Conservation (phyloP, 2,113 vertebrate species). For the Synodontis membranacea region DNA sequence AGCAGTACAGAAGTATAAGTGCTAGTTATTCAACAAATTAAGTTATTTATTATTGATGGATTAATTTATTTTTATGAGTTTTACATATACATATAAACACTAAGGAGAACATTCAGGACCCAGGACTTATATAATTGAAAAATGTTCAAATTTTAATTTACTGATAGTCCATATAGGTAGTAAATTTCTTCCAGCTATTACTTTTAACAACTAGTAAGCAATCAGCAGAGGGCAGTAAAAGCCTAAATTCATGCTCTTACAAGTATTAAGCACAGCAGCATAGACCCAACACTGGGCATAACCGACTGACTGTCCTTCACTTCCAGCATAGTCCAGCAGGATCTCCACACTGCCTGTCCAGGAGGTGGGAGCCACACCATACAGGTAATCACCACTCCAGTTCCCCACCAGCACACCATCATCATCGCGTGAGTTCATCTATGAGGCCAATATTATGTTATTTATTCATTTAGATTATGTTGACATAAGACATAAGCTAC, state of each 20-base stretch:
- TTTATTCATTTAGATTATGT: neutral
- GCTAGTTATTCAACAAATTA: neutral
- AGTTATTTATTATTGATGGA: neutral
- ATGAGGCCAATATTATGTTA: neutral
- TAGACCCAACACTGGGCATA: slow-evolving; percentile 99
- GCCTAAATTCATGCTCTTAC: slow-evolving; percentile 74
- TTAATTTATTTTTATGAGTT: too few species aligned
- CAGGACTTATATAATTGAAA: neutral
- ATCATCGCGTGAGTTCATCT: slow-evolving; percentile 92
- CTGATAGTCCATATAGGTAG: neutral
- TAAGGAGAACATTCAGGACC: neutral
- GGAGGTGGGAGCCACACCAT: slow-evolving; percentile 87
- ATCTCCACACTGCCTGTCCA: slow-evolving; percentile 97
- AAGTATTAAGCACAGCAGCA: slow-evolving; percentile 92
- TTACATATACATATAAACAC: neutral
- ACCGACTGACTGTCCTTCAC: slow-evolving; percentile 73
- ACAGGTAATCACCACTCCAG: slow-evolving; percentile 85
- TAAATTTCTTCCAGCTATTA: neutral
- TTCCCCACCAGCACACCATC: slow-evolving; percentile 86
- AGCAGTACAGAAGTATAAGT: neutral
- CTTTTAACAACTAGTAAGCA: neutral
- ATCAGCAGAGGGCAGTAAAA: slow-evolving; percentile 23
- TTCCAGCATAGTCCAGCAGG: slow-evolving; percentile 79
- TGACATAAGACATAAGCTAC: too few species aligned
- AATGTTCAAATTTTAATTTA: neutral